Evolutionary conservation across 2,113 vertebrate species (phyloP), one percentile per base, ranked within the genome.

Genomic region (Xiphophorus maculatus): DNA sequence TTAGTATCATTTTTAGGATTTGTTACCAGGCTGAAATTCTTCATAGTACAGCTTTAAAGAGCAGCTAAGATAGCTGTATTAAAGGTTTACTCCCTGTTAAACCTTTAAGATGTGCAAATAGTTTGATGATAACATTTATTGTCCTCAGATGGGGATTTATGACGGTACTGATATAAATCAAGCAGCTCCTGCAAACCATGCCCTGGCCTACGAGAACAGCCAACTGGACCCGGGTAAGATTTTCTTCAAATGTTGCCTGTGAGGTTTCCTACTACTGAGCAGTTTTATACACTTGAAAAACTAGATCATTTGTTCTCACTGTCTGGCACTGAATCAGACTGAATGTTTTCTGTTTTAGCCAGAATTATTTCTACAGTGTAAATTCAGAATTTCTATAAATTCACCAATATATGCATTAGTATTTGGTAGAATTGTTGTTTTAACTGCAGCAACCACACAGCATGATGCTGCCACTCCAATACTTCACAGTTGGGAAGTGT

Each of bases 131-230:
- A 33, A 22, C 10, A 3, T 37, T 15, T 33, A 3, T 68, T 84
- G 63, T 85, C 4, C 28, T 80, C 84, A 94, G 93, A 89, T 66
- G 10, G 89, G 76, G 62, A 84, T 25, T 69, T 84, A 29, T 2
- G 73, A 64, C 33, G 74, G 0, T 28, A 62, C 30, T 84, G 82
- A 87, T 66, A 65, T 85, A 27, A 30, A 71, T 40, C 76, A 72
- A 10, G 48, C 77, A 62, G 27, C 77, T 65, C 54, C 65, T 73
- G 80, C 65, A n/a, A 78, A n/a, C 33, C 74, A 25, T 40, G 10
- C 63, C 62, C 63, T 62, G 58, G 62, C 35, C 61, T 54, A 28
- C 11, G 67, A 86, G 12, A 82, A 87, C 6, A 29, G 27, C 28
- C 69, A 66, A 44, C 51, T 35, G 11, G 32, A 12, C 51, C 69